phyloP scores from a whole-genome alignment of 2,888 invertebrate genomes.

The Microchrysa polita region DNA sequence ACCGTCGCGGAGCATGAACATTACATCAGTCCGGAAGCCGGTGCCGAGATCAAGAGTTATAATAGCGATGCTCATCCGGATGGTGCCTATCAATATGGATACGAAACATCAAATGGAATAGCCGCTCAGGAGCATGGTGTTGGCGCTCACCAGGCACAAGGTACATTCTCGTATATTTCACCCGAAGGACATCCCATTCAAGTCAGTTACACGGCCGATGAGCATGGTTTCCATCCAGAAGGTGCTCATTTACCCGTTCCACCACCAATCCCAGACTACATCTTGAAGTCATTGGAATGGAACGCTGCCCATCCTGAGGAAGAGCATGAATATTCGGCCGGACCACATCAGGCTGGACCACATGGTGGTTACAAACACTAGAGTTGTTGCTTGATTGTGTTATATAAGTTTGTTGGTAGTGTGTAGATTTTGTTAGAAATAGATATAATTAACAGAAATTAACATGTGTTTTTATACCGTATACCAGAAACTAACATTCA shows the following conservation, averaged over 20 bases:
- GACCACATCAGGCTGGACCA: conserved; percentile 1
- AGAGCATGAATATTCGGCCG: background rate
- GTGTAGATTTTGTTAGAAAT: background rate
- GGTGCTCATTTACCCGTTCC: conserved; percentile 4
- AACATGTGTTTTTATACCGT: too few species aligned
- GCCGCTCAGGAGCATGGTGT: conserved; percentile 67
- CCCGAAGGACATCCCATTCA: conserved; percentile 66
- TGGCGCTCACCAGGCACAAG: conserved; percentile 59
- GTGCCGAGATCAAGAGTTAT: conserved; percentile 56
- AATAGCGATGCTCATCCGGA: background rate
- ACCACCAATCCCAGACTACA: conserved; percentile 15
- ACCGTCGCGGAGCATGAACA: conserved; percentile 7
- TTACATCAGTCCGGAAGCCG: background rate
- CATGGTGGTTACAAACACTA: background rate
- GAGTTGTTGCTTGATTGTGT: background rate
- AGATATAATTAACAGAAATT: too few species aligned
- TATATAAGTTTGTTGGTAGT: background rate
- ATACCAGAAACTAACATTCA: too few species aligned
- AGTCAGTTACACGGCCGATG: conserved; percentile 60
- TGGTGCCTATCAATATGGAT: conserved; percentile 63
- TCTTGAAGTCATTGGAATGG: conserved; percentile 49
- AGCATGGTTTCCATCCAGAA: conserved; percentile 8
- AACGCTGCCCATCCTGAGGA: conserved; percentile 9
- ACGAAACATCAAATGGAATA: conserved; percentile 72
- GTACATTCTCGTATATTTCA: conserved; percentile 66